Evolutionary conservation across 1,140 invertebrate genomes (phyloP).

Genomic region (Proales similis): DNA sequence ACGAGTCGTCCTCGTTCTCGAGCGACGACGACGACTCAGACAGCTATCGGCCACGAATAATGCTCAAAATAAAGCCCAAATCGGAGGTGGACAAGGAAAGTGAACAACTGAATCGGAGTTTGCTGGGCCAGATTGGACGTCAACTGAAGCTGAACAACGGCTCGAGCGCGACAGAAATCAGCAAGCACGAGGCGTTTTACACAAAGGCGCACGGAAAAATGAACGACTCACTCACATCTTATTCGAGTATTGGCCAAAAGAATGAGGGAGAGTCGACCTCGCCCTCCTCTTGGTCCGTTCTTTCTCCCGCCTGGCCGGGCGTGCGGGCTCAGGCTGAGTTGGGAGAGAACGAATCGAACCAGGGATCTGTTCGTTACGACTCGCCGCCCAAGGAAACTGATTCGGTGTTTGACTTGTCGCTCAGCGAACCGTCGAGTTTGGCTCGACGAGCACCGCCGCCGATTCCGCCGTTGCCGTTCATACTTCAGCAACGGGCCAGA

Average conservation of each 20-base stretch:
- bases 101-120: not conserved
- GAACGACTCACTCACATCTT: no score
- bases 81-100: not conserved
- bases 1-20: not conserved
- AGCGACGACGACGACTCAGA: constrained; percentile 25
- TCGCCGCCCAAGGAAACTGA: no score
- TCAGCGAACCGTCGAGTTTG: not conserved
- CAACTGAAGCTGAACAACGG: constrained; percentile 15
- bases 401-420: not conserved
- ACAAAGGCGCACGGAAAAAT: constrained; percentile 18
- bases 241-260: no score
- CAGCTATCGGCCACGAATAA: constrained; percentile 7
- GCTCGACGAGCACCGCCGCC: constrained; percentile 11
- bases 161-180: not conserved
- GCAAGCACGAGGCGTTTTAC: not conserved
- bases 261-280: no score
- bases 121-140: constrained; percentile 13
- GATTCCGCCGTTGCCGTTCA: constrained; percentile 1
- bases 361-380: no score
- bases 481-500: no score
- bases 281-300: no score
- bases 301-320: no score
- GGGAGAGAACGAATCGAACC: no score
- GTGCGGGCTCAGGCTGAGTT: no score
- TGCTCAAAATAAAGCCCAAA: constrained; percentile 23